Conservation (phyloP, 2,797 vertebrate genomes). For the Coendou prehensilis region DNA sequence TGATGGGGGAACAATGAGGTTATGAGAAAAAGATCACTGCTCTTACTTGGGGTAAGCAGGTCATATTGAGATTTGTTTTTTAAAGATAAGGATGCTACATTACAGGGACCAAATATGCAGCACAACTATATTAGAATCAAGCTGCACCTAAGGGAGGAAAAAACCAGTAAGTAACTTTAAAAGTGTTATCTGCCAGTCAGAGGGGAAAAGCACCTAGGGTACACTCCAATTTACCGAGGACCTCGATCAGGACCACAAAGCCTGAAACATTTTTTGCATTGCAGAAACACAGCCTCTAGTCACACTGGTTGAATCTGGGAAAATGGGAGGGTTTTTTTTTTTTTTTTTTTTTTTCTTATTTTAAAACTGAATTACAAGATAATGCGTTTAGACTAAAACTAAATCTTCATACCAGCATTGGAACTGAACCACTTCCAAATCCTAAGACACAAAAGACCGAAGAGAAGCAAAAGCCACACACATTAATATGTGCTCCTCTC, state of each 20-base stretch:
- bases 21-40: conserved; percentile 63
- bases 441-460: conserved; percentile 75
- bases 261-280: conserved; percentile 84
- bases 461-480: conserved; percentile 80
- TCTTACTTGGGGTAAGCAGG: conserved; percentile 66
- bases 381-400: conserved; percentile 74
- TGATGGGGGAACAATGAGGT: conserved; percentile 62
- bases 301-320: conserved; percentile 76
- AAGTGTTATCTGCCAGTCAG: conserved; percentile 79
- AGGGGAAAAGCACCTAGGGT: conserved; percentile 81
- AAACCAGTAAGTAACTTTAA: conserved; percentile 71
- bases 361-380: conserved; percentile 66
- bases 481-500: conserved; percentile 77
- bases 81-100: conserved; percentile 64
- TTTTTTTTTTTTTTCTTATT: not conserved
- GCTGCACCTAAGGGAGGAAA: conserved; percentile 74
- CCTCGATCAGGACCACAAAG: conserved; percentile 85
- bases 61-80: conserved; percentile 48
- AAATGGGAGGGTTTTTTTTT: not conserved
- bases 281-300: conserved; percentile 81
- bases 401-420: conserved; percentile 76
- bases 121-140: conserved; percentile 84
- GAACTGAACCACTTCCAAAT: conserved; percentile 81
- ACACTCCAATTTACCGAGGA: conserved; percentile 80
- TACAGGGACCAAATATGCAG: conserved; percentile 81